phyloP scores from a whole-genome alignment of 1,140 invertebrate species.

The Arctopsyche grandis region DNA sequence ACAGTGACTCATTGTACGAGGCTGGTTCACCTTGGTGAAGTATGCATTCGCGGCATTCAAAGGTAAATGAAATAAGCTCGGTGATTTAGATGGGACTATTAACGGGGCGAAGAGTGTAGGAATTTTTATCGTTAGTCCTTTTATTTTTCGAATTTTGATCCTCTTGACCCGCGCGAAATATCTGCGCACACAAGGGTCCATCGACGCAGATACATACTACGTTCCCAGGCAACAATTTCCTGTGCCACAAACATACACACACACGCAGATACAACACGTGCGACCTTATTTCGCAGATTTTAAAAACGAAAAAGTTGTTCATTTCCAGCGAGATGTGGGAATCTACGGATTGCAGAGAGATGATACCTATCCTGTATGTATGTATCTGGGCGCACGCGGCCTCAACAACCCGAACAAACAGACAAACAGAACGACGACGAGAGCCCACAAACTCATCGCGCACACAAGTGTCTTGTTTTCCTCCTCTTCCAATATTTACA shows the following conservation, averaged over 20 bases:
- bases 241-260: too few relatives aligned
- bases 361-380: neutral
- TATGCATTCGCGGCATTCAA: too few relatives aligned
- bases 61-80: too few relatives aligned
- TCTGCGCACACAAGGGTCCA: neutral
- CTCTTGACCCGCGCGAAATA: neutral
- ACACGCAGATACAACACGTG: neutral
- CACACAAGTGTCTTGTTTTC: slow-evolving; percentile 21
- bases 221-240: neutral
- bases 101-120: neutral
- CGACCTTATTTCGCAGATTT: neutral
- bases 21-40: too few relatives aligned
- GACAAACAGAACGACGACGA: slow-evolving; percentile 10
- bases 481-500: slow-evolving; percentile 25
- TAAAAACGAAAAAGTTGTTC: neutral
- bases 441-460: neutral
- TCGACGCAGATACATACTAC: neutral
- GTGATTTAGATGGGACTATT: too few relatives aligned
- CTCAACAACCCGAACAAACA: neutral
- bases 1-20: too few relatives aligned
- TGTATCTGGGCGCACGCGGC: slow-evolving; percentile 24
- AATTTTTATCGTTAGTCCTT: neutral
- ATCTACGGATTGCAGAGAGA: neutral
- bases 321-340: neutral
- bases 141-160: neutral